Evolutionary conservation across 2,797 vertebrate species (phyloP).

Genomic region (Enteromius treurensis): DNA sequence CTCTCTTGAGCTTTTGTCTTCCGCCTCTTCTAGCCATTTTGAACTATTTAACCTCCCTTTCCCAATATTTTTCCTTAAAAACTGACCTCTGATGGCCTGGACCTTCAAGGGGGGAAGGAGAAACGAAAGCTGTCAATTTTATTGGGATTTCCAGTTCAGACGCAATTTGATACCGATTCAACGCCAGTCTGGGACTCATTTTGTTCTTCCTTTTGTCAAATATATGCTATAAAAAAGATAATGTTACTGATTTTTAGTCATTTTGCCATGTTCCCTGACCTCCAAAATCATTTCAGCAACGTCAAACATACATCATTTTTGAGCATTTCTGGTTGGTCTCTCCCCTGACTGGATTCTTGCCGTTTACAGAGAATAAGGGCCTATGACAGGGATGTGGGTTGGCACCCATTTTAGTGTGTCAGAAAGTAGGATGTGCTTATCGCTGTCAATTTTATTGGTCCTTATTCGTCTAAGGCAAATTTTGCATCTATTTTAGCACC

Average conservation of each 20-base stretch:
- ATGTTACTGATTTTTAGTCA: neutral
- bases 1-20: conserved; percentile 51
- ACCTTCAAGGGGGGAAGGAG: conserved; percentile 64
- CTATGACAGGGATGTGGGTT: conserved; percentile 54
- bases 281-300: conserved; percentile 69
- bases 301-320: neutral
- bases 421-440: neutral
- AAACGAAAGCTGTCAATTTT: conserved; percentile 82
- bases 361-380: conserved; percentile 73
- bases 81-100: conserved; percentile 77
- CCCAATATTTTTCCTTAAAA: conserved; percentile 72
- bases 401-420: neutral
- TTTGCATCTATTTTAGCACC: conserved; percentile 65
- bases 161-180: conserved; percentile 86
- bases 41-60: conserved; percentile 79
- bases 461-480: conserved; percentile 81
- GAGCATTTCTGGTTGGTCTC: neutral
- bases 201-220: conserved; percentile 58
- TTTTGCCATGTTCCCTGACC: neutral
- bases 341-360: neutral
- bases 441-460: conserved; percentile 65
- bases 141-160: conserved; percentile 87
- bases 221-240: neutral
- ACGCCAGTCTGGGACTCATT: conserved; percentile 83
- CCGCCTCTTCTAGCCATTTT: conserved; percentile 61